phyloP scores from a whole-genome alignment of 2,888 invertebrate species.

The Nematopogon swammerdamellus region DNA sequence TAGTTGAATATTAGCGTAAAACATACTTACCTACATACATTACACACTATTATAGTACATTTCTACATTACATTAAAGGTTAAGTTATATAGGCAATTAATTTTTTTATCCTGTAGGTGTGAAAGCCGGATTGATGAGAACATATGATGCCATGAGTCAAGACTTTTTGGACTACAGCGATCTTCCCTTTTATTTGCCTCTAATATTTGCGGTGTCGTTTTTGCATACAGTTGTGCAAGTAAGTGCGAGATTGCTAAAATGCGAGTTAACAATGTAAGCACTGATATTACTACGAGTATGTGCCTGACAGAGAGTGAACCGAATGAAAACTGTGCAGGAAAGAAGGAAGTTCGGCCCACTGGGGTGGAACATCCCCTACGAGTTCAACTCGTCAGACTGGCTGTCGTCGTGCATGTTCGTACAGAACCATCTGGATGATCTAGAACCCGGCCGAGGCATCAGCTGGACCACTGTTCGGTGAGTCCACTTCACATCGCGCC shows the following conservation, averaged over 20 bases:
- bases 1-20: no score
- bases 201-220: conserved; percentile 82
- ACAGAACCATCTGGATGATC: conserved; percentile 80
- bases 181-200: conserved; percentile 72
- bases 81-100: no score
- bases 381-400: conserved; percentile 89
- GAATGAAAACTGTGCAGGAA: conserved; percentile 47
- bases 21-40: no score
- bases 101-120: no score
- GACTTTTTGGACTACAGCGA: conserved; percentile 83
- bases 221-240: conserved; percentile 79
- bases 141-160: conserved; percentile 79
- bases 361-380: conserved; percentile 92
- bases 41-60: no score
- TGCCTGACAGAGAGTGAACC: no score
- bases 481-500: no score
- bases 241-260: no score
- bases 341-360: conserved; percentile 83
- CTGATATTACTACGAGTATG: no score
- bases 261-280: no score
- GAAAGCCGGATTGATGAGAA: conserved; percentile 78
- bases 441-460: conserved; percentile 70
- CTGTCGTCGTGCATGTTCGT: conserved; percentile 80
- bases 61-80: no score
- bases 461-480: conserved; percentile 76